Percentiles rank a stretch among this genome's conserved stretches.
Evolutionary conservation across 1,140 invertebrate species (phyloP).

Genomic region (Brachystomella parvula): DNA sequence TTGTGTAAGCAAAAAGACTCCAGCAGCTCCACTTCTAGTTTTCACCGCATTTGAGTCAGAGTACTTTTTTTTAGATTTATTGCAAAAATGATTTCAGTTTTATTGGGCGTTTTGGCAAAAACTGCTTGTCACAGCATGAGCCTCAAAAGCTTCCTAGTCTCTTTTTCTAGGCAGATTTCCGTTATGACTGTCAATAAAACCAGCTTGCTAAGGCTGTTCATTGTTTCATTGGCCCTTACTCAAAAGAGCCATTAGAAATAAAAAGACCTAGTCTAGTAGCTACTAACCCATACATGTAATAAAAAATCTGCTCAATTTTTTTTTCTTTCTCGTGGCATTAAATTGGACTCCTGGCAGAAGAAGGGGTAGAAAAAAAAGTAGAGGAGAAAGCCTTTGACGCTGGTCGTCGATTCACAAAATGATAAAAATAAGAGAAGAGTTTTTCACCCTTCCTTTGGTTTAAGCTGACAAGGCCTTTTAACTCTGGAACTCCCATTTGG

Average conservation of each 20-base stretch:
- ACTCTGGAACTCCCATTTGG: not conserved
- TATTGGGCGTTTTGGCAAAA: not conserved
- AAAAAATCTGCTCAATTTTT: not conserved
- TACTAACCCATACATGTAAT: not conserved
- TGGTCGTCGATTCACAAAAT: not conserved
- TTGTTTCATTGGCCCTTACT: not conserved
- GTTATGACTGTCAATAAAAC: not conserved
- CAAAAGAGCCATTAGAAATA: no score
- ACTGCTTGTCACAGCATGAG: not conserved
- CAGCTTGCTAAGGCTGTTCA: not conserved
- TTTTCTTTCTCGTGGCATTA: not conserved
- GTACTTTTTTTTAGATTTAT: no score
- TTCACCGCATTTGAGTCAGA: no score
- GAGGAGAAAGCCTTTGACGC: not conserved
- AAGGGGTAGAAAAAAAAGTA: not conserved
- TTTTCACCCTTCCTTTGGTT: not conserved
- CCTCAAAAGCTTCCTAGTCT: no score
- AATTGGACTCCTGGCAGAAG: not conserved
- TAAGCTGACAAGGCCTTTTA: not conserved
- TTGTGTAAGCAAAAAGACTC: no score
- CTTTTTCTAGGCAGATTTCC: not conserved
- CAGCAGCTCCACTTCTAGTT: no score
- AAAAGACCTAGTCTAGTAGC: not conserved
- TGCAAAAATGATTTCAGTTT: not conserved
- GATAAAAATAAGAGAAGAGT: not conserved